phyloP scores from a whole-genome alignment of 1,140 invertebrate genomes.

The Holotrichia oblita region DNA sequence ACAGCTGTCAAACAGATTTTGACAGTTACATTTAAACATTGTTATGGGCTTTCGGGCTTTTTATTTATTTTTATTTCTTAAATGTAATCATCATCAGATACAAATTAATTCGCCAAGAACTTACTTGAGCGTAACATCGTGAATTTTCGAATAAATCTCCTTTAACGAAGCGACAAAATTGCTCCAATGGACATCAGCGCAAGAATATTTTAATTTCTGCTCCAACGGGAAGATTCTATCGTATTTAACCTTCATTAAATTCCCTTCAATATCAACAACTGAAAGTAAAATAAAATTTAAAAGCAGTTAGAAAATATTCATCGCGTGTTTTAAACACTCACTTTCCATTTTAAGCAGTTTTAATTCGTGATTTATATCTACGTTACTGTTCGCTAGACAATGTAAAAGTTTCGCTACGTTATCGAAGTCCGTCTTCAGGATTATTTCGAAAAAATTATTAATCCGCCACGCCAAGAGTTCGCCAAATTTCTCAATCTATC shows the following conservation, averaged over 20 bases:
- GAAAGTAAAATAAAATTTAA: constrained; percentile 25
- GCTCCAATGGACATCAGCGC: constrained; percentile 54
- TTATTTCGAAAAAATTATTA: constrained; percentile 67
- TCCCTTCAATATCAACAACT: constrained; percentile 58
- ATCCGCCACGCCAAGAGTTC: constrained; percentile 71
- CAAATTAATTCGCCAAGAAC: no score
- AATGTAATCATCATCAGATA: no score
- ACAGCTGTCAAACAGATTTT: no score
- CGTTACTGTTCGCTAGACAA: constrained; percentile 67
- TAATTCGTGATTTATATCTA: constrained; percentile 72
- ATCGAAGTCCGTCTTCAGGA: constrained; percentile 72
- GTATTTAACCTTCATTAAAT: constrained; percentile 54
- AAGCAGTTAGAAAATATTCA: no score
- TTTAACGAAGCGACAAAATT: constrained; percentile 53
- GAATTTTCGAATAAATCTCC: constrained; percentile 54
- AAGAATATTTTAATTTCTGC: constrained; percentile 53
- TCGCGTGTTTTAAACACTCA: constrained; percentile 62
- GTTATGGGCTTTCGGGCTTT: no score
- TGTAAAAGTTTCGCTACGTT: constrained; percentile 69
- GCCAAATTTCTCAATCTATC: constrained; percentile 74
- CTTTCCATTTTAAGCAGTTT: constrained; percentile 72
- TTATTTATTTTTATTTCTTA: no score
- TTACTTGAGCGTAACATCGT: constrained; percentile 47
- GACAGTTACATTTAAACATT: no score
- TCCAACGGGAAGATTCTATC: constrained; percentile 52